Evolutionary conservation across 1,140 invertebrate species (phyloP).

Genomic region (Galleria mellonella): DNA sequence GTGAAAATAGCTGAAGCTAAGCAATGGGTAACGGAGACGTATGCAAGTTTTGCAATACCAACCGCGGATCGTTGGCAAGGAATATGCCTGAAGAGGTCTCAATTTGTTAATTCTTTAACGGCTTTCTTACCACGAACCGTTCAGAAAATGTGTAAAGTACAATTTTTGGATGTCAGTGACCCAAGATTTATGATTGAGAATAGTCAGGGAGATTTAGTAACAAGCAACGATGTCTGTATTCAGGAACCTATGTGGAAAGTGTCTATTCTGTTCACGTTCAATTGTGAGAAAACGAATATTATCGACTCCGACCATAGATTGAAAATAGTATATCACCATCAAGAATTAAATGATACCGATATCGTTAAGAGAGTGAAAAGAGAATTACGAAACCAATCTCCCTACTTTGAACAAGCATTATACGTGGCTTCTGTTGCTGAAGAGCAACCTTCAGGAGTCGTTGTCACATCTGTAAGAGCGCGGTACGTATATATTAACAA

Average conservation of each 20-base stretch:
- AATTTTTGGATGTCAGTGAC: conserved; percentile 86
- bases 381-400: conserved; percentile 86
- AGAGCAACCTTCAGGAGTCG: conserved; percentile 88
- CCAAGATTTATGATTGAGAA: conserved; percentile 85
- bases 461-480: conserved; percentile 89
- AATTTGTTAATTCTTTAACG: conserved; percentile 84
- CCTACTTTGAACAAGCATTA: conserved; percentile 88
- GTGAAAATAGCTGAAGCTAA: conserved; percentile 80
- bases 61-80: conserved; percentile 85
- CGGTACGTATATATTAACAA: conserved; percentile 72
- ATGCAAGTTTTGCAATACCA: conserved; percentile 88
- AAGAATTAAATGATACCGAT: conserved; percentile 86
- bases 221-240: conserved; percentile 84
- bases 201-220: conserved; percentile 86
- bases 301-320: conserved; percentile 84
- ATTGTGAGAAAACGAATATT: conserved; percentile 79
- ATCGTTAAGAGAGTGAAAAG: conserved; percentile 83
- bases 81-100: conserved; percentile 85
- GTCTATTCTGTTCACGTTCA: conserved; percentile 80
- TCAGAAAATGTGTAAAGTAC: conserved; percentile 81
- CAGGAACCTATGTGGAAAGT: conserved; percentile 88
- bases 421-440: conserved; percentile 93
- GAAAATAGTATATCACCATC: conserved; percentile 89
- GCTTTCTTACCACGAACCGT: conserved; percentile 85
- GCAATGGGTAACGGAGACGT: conserved; percentile 88